These are phyloP conservation scores for Ophioderma brevispina DNA, from an alignment of 35 echinoderm and acorn worm genomes.

Conservation along the genomic window DNA sequence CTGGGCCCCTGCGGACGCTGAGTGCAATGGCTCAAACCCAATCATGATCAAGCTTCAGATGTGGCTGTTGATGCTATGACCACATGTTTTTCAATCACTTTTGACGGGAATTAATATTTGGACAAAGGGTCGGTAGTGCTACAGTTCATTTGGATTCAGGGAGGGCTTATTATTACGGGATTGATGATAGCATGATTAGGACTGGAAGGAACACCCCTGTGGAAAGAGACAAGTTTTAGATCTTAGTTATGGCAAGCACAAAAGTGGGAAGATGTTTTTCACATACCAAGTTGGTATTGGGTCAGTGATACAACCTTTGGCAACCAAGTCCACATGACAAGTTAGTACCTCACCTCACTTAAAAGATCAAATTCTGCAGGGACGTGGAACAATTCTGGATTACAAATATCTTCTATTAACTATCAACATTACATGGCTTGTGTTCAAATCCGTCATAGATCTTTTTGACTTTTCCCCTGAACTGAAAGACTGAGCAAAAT, in stretches of 20 bases:
- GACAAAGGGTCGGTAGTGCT: neutral
- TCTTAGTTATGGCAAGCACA: neutral
- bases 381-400: neutral
- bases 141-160: neutral
- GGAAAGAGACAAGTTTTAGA: neutral
- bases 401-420: neutral
- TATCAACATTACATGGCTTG: neutral
- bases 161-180: neutral
- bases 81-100: too few species aligned
- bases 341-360: neutral
- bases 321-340: neutral
- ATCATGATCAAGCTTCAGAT: too few species aligned
- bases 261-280: neutral
- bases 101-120: too few species aligned
- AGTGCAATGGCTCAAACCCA: too few species aligned
- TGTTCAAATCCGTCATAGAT: neutral
- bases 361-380: neutral
- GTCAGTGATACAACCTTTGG: neutral
- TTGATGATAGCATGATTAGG: neutral
- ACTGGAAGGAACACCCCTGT: neutral
- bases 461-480: neutral
- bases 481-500: neutral
- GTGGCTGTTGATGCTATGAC: too few species aligned
- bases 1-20: too few species aligned
- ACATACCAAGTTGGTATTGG: too few species aligned